phyloP scores from a whole-genome alignment of 2,888 invertebrate genomes.

The Tachina fera region DNA sequence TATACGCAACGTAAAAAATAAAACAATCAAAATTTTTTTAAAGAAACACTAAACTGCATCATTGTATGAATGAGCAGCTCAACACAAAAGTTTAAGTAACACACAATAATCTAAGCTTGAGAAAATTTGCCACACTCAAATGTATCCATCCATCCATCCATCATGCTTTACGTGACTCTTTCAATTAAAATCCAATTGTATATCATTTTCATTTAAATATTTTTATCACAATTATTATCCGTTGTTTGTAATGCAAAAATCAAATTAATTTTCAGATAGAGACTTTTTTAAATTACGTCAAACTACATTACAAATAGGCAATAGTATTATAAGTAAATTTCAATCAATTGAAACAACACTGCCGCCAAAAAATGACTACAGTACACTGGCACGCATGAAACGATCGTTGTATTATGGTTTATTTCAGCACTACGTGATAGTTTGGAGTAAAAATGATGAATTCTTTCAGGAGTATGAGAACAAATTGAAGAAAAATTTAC shows the following conservation, averaged over 20 bases:
- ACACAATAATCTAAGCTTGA: neutral
- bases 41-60: neutral
- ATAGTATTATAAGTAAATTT: slow-evolving; percentile 63
- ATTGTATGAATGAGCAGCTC: neutral
- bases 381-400: slow-evolving; percentile 64
- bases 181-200: slow-evolving; percentile 2
- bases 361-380: slow-evolving; percentile 46
- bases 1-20: neutral
- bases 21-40: neutral
- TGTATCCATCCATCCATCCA: neutral
- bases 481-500: slow-evolving; percentile 52
- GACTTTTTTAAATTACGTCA: slow-evolving; percentile 65
- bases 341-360: slow-evolving; percentile 56
- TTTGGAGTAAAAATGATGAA: slow-evolving; percentile 62
- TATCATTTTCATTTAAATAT: neutral
- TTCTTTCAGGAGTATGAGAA: slow-evolving; percentile 64
- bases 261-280: slow-evolving; percentile 46
- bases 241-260: neutral
- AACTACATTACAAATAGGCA: slow-evolving; percentile 49
- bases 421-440: slow-evolving; percentile 55
- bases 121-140: neutral
- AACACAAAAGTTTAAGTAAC: neutral
- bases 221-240: neutral
- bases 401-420: slow-evolving; percentile 63
- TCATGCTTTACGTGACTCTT: slow-evolving; percentile 16